Base-by-base conservation (phyloP, 2,888 invertebrate genomes). In the Archips crataeganus region DNA sequence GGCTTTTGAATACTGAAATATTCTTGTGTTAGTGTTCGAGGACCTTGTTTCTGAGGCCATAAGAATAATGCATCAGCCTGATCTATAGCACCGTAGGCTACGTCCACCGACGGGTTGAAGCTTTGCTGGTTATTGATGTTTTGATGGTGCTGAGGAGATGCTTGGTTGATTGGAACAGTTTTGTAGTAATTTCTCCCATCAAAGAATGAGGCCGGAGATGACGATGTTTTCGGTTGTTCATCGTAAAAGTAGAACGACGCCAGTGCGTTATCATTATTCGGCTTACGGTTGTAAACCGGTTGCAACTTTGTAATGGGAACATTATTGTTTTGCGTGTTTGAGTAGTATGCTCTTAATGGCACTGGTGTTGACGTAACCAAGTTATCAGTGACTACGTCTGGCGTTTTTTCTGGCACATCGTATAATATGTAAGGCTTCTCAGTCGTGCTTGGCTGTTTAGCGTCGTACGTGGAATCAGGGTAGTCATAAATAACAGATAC, bases 171-270 rank as follows among this genome's bases (percentile, higher is more conserved):
- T 62, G 91, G 90, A 67, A 92, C 89, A 54, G 93, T 90, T 79
- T 93, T 92, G 78, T 93, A 94, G 77, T 92, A 94, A 79, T 94
- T 91, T 74, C 92, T 87, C 54, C 93, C 93, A 76, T 94, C 94
- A 77, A 90, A 94, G 81, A 86, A 94, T 1, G 94, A 89, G 68
- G 95, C 91, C 0, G 96, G 95, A 39, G 95, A 89, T 11, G 96
- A 95, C 34, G 96, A 95, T 10, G 95, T 93, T 79, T 93, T 92
- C 0, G 94, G 92, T 78, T 95, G 94, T 82, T 97, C 96, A 76
- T 97, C 96, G 79, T 96, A 96, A 82, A 96, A 97, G 81, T 95
- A 97, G 86, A 96, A 96, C 8, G 96, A 96, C 0, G 96, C 95
- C 68, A 95, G 87, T 59, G 92, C 91, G 80, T 94, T 93, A 76